Percentiles rank a stretch among this genome's conserved stretches.
Conservation (phyloP, 1,140 invertebrate genomes). For the Goniozus legneri region DNA sequence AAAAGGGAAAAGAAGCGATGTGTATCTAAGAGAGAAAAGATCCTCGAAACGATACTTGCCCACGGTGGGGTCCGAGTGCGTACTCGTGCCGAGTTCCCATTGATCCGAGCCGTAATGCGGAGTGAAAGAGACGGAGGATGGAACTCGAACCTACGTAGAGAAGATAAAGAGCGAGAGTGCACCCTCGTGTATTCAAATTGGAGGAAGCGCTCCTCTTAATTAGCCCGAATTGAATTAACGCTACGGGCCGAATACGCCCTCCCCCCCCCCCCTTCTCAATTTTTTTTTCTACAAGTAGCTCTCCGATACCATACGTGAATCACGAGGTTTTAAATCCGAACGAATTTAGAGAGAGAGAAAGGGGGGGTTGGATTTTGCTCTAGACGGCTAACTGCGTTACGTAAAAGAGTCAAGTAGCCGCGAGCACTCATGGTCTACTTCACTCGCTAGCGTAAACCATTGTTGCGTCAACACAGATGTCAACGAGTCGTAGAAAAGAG, state of each 20-base stretch:
- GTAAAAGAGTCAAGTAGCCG: constrained; percentile 30
- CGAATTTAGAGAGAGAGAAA: constrained; percentile 4
- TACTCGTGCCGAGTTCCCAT: no score
- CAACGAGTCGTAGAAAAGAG: constrained; percentile 14
- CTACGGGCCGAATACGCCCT: constrained; percentile 15
- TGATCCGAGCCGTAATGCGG: no score
- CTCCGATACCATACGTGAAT: no score
- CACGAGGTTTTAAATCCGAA: no score
- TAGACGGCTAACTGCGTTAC: constrained; percentile 18
- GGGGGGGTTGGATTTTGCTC: no score
- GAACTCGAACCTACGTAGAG: neutral
- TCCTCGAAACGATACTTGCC: no score
- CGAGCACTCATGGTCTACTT: constrained; percentile 22
- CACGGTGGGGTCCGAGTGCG: no score
- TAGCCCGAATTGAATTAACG: constrained; percentile 27
- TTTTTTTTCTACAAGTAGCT: no score
- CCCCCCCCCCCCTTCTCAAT: no score
- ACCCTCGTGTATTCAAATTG: constrained; percentile 15
- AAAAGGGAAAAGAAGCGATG: no score
- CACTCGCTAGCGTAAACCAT: constrained; percentile 26
- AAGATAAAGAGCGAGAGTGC: neutral
- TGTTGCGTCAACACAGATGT: constrained; percentile 45
- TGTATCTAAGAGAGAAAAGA: no score
- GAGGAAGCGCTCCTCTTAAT: constrained; percentile 17
- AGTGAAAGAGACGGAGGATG: neutral